Conservation (phyloP, 2,888 invertebrate genomes). For the Troides oblongomaculatus region DNA sequence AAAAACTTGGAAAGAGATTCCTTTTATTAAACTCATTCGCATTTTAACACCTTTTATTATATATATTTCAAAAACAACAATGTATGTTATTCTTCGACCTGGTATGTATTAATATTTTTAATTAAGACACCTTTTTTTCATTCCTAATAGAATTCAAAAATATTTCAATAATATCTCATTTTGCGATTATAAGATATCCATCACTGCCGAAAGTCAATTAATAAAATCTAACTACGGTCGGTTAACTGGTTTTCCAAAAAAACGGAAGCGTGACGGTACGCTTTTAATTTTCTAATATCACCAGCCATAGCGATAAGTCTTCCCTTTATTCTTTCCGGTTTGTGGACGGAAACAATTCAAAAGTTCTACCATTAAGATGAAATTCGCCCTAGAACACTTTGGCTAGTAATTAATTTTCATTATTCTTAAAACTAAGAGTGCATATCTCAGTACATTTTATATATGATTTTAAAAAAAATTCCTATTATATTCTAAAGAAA, state of each 20-base stretch:
- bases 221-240: conserved; percentile 62
- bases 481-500: background rate
- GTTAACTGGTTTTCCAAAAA: conserved; percentile 70
- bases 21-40: too few species aligned
- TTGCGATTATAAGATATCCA: conserved; percentile 9
- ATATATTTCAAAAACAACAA: too few species aligned
- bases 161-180: background rate
- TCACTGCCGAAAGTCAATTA: conserved; percentile 23
- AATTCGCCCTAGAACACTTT: conserved; percentile 21
- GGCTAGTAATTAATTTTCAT: conserved; percentile 21
- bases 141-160: too few species aligned
- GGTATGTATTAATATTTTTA: too few species aligned
- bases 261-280: conserved; percentile 59
- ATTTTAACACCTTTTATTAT: too few species aligned
- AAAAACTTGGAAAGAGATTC: too few species aligned
- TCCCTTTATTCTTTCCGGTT: conserved; percentile 27
- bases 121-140: too few species aligned
- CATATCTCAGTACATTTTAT: background rate
- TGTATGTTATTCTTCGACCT: too few species aligned
- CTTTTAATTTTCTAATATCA: conserved; percentile 78
- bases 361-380: conserved; percentile 29
- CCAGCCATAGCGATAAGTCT: conserved; percentile 70
- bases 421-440: conserved; percentile 5
- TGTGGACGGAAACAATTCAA: conserved; percentile 25
- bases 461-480: background rate